Evolutionary conservation across 2,888 invertebrate species (phyloP).

Genomic region (Andrena bucephala): DNA sequence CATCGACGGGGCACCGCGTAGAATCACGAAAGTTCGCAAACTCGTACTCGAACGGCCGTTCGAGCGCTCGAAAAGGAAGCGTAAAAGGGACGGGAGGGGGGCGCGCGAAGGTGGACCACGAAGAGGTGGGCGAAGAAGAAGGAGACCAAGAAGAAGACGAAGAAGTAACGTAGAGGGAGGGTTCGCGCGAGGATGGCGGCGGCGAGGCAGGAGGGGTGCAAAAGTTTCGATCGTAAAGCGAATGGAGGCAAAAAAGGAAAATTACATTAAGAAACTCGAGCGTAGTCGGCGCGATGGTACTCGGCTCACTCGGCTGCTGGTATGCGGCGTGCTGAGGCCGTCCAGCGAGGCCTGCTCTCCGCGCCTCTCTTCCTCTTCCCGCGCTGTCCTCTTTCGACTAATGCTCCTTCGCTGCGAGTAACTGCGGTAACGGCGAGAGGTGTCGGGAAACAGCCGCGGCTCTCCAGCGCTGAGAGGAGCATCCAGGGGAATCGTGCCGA

Average conservation of each 20-base stretch:
- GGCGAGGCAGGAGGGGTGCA: conserved; percentile 69
- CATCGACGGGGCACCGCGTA: conserved; percentile 39
- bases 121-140: conserved; percentile 34
- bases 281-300: conserved; percentile 68
- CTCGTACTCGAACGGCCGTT: conserved; percentile 64
- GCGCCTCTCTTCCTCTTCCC: conserved; percentile 20
- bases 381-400: conserved; percentile 20
- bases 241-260: conserved; percentile 81
- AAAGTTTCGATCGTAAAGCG: conserved; percentile 83
- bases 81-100: conserved; percentile 38
- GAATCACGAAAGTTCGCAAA: conserved; percentile 71
- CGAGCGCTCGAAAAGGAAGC: conserved; percentile 49
- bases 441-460: conserved; percentile 9
- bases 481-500: not conserved
- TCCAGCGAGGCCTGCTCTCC: conserved; percentile 37
- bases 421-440: conserved; percentile 44
- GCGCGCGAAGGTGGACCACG: conserved; percentile 49
- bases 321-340: conserved; percentile 58
- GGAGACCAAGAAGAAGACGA: conserved; percentile 20
- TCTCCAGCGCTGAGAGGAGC: not conserved
- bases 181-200: conserved; percentile 19
- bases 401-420: conserved; percentile 43
- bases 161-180: conserved; percentile 16
- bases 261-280: conserved; percentile 84
- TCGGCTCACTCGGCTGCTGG: conserved; percentile 52